A percentile compares a stretch with the other conserved stretches of the same genome.
Evolutionary conservation across 2,113 vertebrate species (phyloP).

Genomic region (Barnardius zonarius): DNA sequence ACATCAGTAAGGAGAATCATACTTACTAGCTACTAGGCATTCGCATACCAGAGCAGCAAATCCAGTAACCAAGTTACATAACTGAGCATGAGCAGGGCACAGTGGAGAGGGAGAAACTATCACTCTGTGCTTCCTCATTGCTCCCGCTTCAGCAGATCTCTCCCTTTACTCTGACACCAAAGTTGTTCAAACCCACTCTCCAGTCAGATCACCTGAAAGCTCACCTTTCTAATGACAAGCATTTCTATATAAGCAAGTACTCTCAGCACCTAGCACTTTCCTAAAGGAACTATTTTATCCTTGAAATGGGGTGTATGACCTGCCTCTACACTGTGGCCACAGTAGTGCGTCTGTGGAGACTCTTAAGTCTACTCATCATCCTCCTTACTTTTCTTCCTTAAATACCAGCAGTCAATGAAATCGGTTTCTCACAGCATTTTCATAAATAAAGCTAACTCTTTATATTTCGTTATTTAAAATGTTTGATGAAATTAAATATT

Average conservation of each 20-base stretch:
- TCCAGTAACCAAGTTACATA: neutral
- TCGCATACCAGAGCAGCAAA: neutral
- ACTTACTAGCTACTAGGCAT: neutral
- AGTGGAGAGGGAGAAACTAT: neutral
- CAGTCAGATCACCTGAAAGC: neutral
- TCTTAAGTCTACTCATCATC: neutral
- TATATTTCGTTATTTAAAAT: neutral
- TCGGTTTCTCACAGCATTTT: neutral
- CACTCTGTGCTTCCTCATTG: neutral
- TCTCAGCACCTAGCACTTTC: neutral
- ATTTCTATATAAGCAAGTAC: neutral
- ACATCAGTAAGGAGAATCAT: neutral
- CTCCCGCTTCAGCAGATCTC: neutral
- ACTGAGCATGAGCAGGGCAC: neutral
- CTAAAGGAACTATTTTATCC: neutral
- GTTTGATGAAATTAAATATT: neutral
- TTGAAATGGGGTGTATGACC: neutral
- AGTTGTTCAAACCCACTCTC: neutral
- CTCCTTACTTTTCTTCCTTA: neutral
- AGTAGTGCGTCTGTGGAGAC: neutral
- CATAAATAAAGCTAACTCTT: neutral
- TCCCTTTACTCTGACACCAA: neutral
- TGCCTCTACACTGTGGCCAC: neutral
- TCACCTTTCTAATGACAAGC: neutral
- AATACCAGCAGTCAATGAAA: neutral